Base-by-base conservation (phyloP, 1,140 invertebrate genomes). In the Diabrotica virgifera region DNA sequence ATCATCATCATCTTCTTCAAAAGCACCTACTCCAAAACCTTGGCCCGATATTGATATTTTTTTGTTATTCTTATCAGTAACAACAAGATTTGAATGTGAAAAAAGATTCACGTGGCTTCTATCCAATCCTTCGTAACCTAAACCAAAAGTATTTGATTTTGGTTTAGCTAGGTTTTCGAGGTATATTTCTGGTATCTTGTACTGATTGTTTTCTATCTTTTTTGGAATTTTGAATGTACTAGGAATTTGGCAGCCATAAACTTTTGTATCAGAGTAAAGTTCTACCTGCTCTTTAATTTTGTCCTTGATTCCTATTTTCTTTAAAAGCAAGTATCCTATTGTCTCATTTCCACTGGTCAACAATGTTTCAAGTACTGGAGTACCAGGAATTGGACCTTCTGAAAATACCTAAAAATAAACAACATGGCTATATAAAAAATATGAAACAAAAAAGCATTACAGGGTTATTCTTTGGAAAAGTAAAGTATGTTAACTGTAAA, bases 11-110 rank as follows among this genome's bases (percentile, higher is more conserved):
- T 98, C 96, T 0, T 93, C 90, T 80, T 99, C 97, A 75, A 98
- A 91, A 0, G 94, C 96, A 8, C 98, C 98, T 11, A 99, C 95
- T 36, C 97, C 97, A 83, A 99, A 99, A 0, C 95, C 97, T 85
- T 97, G 87, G 3, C 96, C 96, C 36, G 85, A 82, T 65, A 98
- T 97, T 0, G 91, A 90, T 13, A 95, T 80, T 71, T 82, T 82
- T 58, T 79, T 79, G 38, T 79, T 79, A 38, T 76, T 74, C 50
- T 68, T 69, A 50, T 75, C 78, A 38, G 63, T 70, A 0, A 80
- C 73, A 10, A 76, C 72, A 6, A 76, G 62, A 58, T 76, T 72
- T 37, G 70, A 62, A 14, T 57, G 63, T 63, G 65, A 72, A 69
- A 80, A 80, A 52, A 82, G 72, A 71, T 79, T 78, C 37, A 76